Evolutionary conservation across 2,113 vertebrate species (phyloP), one percentile per base, ranked within the genome.

Genomic region (Neogale vison): DNA sequence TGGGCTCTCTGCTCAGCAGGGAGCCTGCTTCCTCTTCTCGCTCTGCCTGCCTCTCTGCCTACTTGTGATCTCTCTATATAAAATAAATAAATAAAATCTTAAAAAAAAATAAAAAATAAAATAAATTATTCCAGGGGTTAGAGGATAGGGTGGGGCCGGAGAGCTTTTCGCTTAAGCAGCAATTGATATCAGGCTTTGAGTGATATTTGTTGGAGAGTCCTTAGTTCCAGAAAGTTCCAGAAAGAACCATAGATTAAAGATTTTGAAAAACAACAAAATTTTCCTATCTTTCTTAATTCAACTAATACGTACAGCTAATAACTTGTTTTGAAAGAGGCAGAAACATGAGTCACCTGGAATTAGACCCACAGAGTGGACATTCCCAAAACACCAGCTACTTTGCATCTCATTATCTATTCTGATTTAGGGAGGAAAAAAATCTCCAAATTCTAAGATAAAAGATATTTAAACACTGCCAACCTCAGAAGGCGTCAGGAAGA

Each of bases 301-400:
- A 76, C 47, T 52, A 82, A 86, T 67, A 47, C 15, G 59, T 86
- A 69, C 29, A 95, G 65, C 31, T 95, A 93, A 97, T 76, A 42
- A n/a, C 61, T 94, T 97, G 71, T 81, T 97, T 97, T 96, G 89
- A 95, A 92, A 92, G 45, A 97, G 55, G 85, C 59, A 98, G 92
- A 93, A 97, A 94, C 74, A 96, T 88, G 88, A 98, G 90, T 97
- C 95, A 96, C 71, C 77, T 93, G 94, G 94, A 90, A 21, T 23
- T 63, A 87, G 17, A 65, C 21, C 31, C 67, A 59, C 65, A 69
- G 34, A 67, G 57, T 29, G 34, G 80, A 93, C 76, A 74, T 50
- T 85, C 81, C 88, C 90, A 26, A 85, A 89, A 74, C 77, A 71
- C 81, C 79, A 85, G 83, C n/a, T 72, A 83, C 47, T 90, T 96